Conservation (phyloP, 2,888 invertebrate species). For the Melanotus villosus region DNA sequence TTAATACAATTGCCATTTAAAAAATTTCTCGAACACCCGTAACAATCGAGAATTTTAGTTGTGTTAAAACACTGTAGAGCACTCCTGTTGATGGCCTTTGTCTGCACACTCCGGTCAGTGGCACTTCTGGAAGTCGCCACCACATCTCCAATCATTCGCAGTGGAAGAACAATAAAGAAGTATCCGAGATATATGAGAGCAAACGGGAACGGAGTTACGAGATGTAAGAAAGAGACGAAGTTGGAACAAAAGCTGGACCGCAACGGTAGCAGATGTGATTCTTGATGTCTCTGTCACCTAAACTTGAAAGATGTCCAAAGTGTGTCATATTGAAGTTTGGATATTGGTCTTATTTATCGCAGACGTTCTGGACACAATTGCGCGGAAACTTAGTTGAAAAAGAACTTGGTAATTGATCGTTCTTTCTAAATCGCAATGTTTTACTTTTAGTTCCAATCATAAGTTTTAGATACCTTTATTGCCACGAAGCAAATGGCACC, state of each 20-base stretch:
- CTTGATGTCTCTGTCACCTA: conserved; percentile 66
- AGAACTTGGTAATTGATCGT: conserved; percentile 37
- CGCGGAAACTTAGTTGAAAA: conserved; percentile 31
- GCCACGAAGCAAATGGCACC: too few species aligned
- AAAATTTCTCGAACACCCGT: not conserved
- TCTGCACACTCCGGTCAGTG: conserved; percentile 28
- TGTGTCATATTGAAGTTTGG: conserved; percentile 67
- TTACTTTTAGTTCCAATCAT: not conserved
- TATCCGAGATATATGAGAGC: conserved; percentile 48
- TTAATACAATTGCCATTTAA: not conserved
- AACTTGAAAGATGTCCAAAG: conserved; percentile 63
- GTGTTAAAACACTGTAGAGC: conserved; percentile 15
- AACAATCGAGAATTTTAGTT: conserved; percentile 5
- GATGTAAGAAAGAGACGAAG: conserved; percentile 33
- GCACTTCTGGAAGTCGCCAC: conserved; percentile 36
- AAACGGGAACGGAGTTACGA: conserved; percentile 33
- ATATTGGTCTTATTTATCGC: conserved; percentile 47
- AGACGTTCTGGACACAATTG: conserved; percentile 37
- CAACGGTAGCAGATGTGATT: conserved; percentile 61
- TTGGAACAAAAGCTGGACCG: conserved; percentile 48
- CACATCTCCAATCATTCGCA: conserved; percentile 41
- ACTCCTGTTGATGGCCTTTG: conserved; percentile 26
- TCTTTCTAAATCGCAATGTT: too few species aligned
- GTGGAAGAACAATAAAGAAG: conserved; percentile 49
- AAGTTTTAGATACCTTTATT: too few species aligned